Conservation (phyloP, 1,140 invertebrate genomes). For the Euglossa dilemma region DNA sequence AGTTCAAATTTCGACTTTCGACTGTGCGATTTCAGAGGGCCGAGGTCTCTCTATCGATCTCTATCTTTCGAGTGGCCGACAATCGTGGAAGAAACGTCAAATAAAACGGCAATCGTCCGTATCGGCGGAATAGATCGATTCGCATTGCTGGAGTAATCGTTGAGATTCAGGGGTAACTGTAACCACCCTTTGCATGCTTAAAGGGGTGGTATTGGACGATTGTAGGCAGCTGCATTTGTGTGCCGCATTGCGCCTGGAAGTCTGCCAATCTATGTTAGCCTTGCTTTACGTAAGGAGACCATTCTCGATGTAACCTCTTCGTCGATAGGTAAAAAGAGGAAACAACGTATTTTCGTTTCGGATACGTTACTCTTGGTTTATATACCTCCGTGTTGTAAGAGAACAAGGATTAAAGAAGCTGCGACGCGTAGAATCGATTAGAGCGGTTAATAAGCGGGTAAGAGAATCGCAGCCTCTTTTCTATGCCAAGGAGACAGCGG, state of each 20-base stretch:
- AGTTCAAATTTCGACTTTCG: no score
- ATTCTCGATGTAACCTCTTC: constrained; percentile 26
- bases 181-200: constrained; percentile 33
- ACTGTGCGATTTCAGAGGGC: no score
- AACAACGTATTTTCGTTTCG: not conserved
- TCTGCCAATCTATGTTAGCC: constrained; percentile 67
- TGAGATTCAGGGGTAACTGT: constrained; percentile 32
- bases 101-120: not conserved
- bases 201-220: constrained; percentile 41
- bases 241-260: constrained; percentile 77
- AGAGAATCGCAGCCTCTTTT: not conserved
- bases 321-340: not conserved
- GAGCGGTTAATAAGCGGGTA: no score
- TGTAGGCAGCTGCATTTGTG: constrained; percentile 47
- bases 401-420: no score
- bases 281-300: constrained; percentile 52
- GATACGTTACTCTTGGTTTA: not conserved
- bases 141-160: not conserved
- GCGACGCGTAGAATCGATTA: not conserved
- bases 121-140: constrained; percentile 8
- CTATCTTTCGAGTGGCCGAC: not conserved
- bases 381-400: not conserved
- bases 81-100: not conserved
- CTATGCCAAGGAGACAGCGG: not conserved
- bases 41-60: not conserved